Evolutionary conservation across 1,140 invertebrate genomes (phyloP), one percentile per base, ranked within the genome.

Genomic region (Holotrichia oblita): DNA sequence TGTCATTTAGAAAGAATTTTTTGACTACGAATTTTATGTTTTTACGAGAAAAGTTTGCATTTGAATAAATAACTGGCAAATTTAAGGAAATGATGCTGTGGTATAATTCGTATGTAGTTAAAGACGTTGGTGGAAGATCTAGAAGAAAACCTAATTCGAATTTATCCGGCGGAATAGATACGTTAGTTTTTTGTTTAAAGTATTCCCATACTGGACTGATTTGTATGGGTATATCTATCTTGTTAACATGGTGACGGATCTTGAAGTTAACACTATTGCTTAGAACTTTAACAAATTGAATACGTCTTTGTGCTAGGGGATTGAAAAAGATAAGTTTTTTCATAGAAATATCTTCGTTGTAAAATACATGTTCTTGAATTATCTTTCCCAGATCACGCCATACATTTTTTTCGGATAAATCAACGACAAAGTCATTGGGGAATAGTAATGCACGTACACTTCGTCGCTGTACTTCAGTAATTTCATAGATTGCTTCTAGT

Each of bases 61-160:
- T 69, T 3, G 61, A 69, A 69, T 69, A 69, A 27, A 69, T 69
- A 9, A 27, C 0, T 27, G 61, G 61, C 8, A 27, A 14, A 34
- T 69, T 34, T 27, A 69, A 91, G 93, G 8, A 89, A 93, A 81
- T 91, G 91, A 87, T 94, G 95, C 34, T 93, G 89, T 10, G 92
- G 94, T 0, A 96, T 90, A 40, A 92, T 92, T 82, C 93, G 83
- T 91, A 97, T 0, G 91, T 93, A 0, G 90, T 90, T 0, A 96
- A 88, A 6, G 93, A 91, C 0, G 97, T 84, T 0, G 95, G 91
- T 4, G 93, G 91, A n/a, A 97, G 83, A 17, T 93, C 91, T 0
- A 92, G 94, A 0, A 96, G 87, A 84, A 97, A 97, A 40, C 93
- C 84, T 0, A 97, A 82, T 78, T 97, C 92, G 84, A 92, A 97